Evolutionary conservation across 2,797 vertebrate species (phyloP), one percentile per base, ranked within the genome.

Genomic region (Mionectes olivaceus): DNA sequence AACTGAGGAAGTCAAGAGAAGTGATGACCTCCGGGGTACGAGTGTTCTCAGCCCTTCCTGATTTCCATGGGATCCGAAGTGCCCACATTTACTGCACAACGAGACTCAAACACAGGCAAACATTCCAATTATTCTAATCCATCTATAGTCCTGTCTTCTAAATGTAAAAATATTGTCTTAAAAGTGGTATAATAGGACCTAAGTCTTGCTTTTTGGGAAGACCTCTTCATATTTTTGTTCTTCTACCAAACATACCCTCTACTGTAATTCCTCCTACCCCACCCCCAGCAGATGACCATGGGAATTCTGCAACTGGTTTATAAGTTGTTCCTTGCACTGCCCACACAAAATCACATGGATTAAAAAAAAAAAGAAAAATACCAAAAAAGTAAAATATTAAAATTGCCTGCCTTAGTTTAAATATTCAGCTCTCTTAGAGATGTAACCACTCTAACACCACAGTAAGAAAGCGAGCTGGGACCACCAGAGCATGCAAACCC

Each of bases 1-100:
- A 68, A 5, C 65, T 50, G 30, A 32, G 59, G 43, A 43, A 68
- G 71, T 39, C 61, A 64, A 64, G 77, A 86, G 80, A 24, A 74
- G 69, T 0, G 18, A 25, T 1, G 7, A 53, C 25, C 59, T 59
- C 27, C 0, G 1, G 44, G 53, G 27, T 63, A 35, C 10, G 73
- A 60, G 33, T 4, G 35, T 56, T 92, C 63, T 46, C 70, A 83
- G 2, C 53, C 82, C 73, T 27, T 79, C 44, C 73, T 55, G 63
- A 6, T 61, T 56, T 43, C 55, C n/a, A 1, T 7, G 59, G 50
- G 67, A 44, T 41, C 3, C 82, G 37, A 74, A 82, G 70, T 28
- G 43, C 73, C 83, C 78, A 87, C 23, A 24, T 79, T 68, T 27
- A 33, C 50, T 53, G 47, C 84, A 5, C 69, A n/a, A 60, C 11